Evolutionary conservation across 2,113 vertebrate species (phyloP).

Genomic region (Ondatra zibethicus): DNA sequence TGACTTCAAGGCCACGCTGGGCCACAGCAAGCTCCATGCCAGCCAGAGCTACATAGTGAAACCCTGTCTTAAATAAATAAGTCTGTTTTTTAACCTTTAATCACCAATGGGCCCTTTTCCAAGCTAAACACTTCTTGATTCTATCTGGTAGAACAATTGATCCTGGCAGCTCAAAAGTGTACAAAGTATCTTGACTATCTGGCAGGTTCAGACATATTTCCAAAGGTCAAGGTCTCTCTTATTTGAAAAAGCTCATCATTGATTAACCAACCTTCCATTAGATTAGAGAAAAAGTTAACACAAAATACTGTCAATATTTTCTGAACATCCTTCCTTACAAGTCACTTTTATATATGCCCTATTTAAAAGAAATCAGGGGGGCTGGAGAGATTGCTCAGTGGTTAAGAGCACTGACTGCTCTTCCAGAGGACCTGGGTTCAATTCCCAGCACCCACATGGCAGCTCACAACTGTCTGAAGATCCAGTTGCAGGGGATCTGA

Average conservation of each 20-base stretch:
- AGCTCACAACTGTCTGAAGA: too few species aligned
- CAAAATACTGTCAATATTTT: slow-evolving; percentile 41
- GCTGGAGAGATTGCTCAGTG: too few species aligned
- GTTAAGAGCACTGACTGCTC: too few species aligned
- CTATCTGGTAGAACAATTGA: background rate
- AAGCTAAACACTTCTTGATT: background rate
- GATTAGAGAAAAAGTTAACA: slow-evolving; percentile 10
- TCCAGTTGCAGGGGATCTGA: too few species aligned
- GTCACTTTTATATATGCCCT: slow-evolving; percentile 6
- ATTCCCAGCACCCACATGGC: too few species aligned
- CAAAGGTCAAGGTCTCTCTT: background rate
- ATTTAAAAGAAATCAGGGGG: background rate
- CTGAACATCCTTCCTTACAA: slow-evolving; percentile 7
- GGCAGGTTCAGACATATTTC: background rate
- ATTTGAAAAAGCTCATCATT: slow-evolving; percentile 41
- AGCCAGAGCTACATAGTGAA: background rate
- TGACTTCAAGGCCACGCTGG: background rate
- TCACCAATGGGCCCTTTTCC: background rate
- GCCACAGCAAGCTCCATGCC: background rate
- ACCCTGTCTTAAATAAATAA: background rate
- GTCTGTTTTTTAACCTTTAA: background rate
- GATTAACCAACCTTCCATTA: slow-evolving; percentile 44
- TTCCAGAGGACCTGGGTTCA: too few species aligned
- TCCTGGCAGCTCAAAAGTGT: background rate
- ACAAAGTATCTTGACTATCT: slow-evolving; percentile 8